Evolutionary conservation across 2,797 vertebrate genomes (phyloP).

Genomic region (Sparus aurata): DNA sequence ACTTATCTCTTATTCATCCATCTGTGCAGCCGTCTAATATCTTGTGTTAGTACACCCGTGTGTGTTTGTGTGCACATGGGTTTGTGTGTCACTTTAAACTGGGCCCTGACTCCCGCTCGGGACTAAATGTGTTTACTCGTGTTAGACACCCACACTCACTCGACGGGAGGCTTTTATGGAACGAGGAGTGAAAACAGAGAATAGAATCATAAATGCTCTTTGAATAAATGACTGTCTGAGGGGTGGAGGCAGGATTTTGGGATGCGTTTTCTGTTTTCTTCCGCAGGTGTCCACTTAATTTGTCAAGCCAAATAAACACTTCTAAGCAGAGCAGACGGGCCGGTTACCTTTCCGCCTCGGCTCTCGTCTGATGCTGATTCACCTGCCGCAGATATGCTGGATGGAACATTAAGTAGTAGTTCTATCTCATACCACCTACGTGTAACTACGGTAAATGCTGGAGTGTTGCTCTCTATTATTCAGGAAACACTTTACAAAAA

Average conservation of each 20-base stretch:
- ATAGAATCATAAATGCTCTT: slow-evolving; percentile 30
- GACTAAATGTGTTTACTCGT: slow-evolving; percentile 44
- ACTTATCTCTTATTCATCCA: not conserved
- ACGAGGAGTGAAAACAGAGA: slow-evolving; percentile 24
- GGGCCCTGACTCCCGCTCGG: slow-evolving; percentile 23
- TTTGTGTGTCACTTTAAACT: slow-evolving; percentile 4
- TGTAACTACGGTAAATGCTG: not conserved
- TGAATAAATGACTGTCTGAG: slow-evolving; percentile 24
- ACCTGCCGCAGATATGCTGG: not conserved
- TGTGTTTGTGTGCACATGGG: not conserved
- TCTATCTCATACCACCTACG: not conserved
- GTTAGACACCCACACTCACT: slow-evolving; percentile 37
- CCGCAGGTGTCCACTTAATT: slow-evolving; percentile 37
- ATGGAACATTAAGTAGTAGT: not conserved
- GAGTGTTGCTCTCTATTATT: not conserved
- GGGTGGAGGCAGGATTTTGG: slow-evolving; percentile 9
- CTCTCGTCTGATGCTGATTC: slow-evolving; percentile 30
- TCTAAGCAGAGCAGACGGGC: slow-evolving; percentile 30
- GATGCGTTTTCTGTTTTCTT: slow-evolving; percentile 15
- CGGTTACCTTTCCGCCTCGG: not conserved
- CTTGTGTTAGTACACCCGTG: not conserved
- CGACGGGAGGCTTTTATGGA: slow-evolving; percentile 36
- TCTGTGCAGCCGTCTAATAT: not conserved
- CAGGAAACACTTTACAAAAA: not conserved
- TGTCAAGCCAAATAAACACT: slow-evolving; percentile 28